Evolutionary conservation across 1,140 invertebrate species (phyloP).

Genomic region (Halesus radiatus): DNA sequence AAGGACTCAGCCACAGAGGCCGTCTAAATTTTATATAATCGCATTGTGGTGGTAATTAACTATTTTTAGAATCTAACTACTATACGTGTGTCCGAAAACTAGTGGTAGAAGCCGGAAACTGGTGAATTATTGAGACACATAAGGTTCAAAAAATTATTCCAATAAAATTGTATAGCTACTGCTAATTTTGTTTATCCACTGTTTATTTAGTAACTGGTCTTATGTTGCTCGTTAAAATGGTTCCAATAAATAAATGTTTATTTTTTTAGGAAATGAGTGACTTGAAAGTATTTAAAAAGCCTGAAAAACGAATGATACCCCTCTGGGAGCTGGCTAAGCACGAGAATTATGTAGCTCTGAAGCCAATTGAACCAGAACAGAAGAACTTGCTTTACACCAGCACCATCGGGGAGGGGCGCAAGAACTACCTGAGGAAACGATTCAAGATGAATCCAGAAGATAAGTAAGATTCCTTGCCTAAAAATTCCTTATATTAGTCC

Average conservation of each 20-base stretch:
- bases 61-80: too few species aligned
- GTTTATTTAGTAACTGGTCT: not conserved
- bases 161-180: too few species aligned
- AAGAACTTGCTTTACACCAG: constrained; percentile 61
- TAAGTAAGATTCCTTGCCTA: constrained; percentile 59
- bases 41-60: too few species aligned
- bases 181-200: not conserved
- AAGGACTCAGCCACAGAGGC: too few species aligned
- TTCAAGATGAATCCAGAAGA: constrained; percentile 65
- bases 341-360: constrained; percentile 59
- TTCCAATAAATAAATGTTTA: not conserved
- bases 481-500: too few species aligned
- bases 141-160: too few species aligned
- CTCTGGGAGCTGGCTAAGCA: constrained; percentile 22
- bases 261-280: constrained; percentile 35
- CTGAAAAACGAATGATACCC: not conserved
- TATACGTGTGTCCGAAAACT: too few species aligned
- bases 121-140: too few species aligned
- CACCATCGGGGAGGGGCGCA: constrained; percentile 61
- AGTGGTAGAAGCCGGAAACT: too few species aligned
- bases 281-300: constrained; percentile 11
- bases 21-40: too few species aligned
- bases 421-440: constrained; percentile 62
- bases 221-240: not conserved
- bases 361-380: constrained; percentile 63